Conservation (phyloP, 2,113 vertebrate genomes). For the Gallinago paraguaiae region DNA sequence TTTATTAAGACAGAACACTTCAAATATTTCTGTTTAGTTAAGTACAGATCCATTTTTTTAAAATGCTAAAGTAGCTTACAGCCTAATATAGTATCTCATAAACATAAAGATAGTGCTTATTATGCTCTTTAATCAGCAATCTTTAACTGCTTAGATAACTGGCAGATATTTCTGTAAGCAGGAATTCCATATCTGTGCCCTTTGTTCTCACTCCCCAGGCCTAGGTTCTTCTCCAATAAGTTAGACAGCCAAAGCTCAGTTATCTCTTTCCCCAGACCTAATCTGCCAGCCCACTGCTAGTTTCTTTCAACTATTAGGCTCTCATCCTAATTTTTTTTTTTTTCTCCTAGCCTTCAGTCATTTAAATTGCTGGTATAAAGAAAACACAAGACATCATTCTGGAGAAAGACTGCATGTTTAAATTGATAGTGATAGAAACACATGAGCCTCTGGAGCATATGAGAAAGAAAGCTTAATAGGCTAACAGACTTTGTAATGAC, state of each 20-base stretch:
- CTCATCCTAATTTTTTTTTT: not conserved
- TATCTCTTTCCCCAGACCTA: not conserved
- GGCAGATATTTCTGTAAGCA: not conserved
- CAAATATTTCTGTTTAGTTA: not conserved
- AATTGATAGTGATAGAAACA: not conserved
- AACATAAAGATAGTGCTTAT: not conserved
- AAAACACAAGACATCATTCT: not conserved
- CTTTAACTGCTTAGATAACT: not conserved
- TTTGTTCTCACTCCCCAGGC: not conserved
- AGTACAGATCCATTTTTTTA: not conserved
- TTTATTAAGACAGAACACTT: not conserved
- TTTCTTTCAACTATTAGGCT: not conserved
- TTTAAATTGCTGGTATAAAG: not conserved
- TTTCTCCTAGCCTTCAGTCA: not conserved
- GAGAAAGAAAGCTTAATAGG: not conserved
- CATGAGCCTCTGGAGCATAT: not conserved
- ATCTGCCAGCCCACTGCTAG: not conserved
- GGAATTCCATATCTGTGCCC: not conserved
- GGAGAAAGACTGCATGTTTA: not conserved
- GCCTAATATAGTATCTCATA: not conserved
- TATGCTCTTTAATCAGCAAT: not conserved
- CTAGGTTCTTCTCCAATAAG: not conserved
- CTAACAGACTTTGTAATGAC: not conserved
- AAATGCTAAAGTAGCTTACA: not conserved
- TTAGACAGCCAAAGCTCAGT: not conserved